These are phyloP conservation scores for Bubalus kerabau DNA, from an alignment of 2,113 vertebrate genomes.

Conservation along the genomic window DNA sequence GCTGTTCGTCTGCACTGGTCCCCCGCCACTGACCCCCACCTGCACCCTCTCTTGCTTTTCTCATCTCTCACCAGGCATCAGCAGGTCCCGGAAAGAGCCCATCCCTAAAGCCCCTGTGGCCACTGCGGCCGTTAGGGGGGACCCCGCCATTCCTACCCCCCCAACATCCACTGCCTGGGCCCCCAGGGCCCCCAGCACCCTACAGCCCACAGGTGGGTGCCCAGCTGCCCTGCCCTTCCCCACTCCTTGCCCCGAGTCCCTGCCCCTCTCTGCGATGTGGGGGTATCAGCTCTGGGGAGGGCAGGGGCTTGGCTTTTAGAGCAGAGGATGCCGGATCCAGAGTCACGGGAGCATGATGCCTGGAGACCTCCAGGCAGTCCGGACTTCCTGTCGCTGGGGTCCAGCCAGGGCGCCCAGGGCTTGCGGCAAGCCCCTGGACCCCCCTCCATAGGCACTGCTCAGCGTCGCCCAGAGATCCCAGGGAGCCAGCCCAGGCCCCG, in stretches of 20 bases:
- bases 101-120: background rate
- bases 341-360: fast-evolving
- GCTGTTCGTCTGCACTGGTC: background rate
- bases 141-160: background rate
- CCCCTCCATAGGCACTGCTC: no score
- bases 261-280: background rate
- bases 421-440: background rate
- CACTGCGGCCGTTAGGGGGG: background rate
- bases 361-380: fast-evolving
- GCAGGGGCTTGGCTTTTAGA: background rate
- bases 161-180: background rate
- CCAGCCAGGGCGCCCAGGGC: background rate
- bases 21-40: fast-evolving
- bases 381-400: background rate
- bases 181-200: conserved; percentile 17
- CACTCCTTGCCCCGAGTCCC: background rate
- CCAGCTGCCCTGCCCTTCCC: fast-evolving
- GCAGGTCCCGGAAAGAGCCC: conserved; percentile 54
- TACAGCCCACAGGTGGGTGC: conserved; percentile 79
- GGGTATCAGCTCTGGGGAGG: background rate
- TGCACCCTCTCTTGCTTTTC: conserved; percentile 39
- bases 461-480: no score
- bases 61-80: conserved; percentile 49
- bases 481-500: background rate
- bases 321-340: background rate